Conservation (phyloP, 2,797 vertebrate species). For the Sciaenops ocellatus region DNA sequence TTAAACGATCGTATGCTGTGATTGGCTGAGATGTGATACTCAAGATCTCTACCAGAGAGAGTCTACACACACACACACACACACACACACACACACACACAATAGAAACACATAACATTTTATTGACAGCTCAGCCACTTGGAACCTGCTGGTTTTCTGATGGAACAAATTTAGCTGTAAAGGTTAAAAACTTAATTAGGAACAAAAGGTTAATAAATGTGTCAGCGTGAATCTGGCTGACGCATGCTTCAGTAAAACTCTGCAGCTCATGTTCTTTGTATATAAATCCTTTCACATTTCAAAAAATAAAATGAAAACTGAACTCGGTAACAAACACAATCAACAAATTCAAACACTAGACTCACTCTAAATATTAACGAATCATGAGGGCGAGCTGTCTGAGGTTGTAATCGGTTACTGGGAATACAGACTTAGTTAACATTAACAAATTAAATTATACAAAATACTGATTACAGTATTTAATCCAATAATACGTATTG, state of each 20-base stretch:
- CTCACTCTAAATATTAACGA: neutral
- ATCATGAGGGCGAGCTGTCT: neutral
- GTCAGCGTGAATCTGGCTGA: neutral
- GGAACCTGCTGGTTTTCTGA: neutral
- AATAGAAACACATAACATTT: conserved; percentile 1
- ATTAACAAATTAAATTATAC: neutral
- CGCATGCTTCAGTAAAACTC: neutral
- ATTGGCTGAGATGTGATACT: conserved; percentile 90
- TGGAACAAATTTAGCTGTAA: neutral
- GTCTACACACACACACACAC: conserved; percentile 75
- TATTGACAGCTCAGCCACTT: neutral
- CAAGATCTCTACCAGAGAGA: conserved; percentile 90
- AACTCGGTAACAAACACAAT: neutral
- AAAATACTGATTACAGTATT: no score
- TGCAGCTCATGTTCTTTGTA: neutral
- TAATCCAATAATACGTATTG: no score
- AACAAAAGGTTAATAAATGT: neutral
- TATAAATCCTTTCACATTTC: no score
- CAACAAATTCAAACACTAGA: neutral
- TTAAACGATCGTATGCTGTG: conserved; percentile 84
- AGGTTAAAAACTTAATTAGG: conserved; percentile 10
- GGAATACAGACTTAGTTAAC: neutral
- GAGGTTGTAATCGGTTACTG: neutral
- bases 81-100: neutral
- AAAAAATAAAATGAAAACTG: neutral